Evolutionary conservation across 2,797 vertebrate species (phyloP).

Genomic region (Synaphobranchus kaupii): DNA sequence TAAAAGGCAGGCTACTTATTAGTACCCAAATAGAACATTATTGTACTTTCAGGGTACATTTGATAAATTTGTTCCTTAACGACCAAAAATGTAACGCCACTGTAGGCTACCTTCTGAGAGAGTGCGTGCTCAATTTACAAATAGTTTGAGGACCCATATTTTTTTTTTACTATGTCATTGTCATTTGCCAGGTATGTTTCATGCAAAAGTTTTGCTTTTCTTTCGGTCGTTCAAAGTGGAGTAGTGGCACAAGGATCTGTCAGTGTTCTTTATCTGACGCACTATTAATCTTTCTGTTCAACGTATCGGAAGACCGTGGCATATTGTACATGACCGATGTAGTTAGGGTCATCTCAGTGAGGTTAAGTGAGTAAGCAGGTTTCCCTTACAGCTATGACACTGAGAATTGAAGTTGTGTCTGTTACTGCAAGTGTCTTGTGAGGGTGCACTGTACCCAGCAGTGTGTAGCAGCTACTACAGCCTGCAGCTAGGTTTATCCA

Average conservation of each 20-base stretch:
- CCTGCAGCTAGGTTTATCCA: background rate
- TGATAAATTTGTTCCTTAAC: no score
- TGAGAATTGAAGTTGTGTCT: background rate
- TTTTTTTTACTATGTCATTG: background rate
- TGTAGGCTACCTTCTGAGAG: no score
- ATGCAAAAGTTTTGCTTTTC: background rate
- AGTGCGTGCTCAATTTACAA: background rate
- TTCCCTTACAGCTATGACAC: conserved; percentile 2
- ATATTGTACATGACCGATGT: background rate
- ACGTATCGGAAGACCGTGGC: background rate
- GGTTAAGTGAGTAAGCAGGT: conserved; percentile 40
- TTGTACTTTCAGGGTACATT: no score
- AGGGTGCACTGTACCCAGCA: background rate
- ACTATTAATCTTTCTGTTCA: background rate
- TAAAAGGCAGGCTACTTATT: no score
- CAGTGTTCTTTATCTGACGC: no score
- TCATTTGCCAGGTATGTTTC: background rate
- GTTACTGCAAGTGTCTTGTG: background rate
- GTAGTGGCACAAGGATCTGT: background rate
- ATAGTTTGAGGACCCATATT: background rate
- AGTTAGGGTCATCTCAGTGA: conserved; percentile 3
- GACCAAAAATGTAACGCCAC: no score
- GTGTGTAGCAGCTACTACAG: background rate
- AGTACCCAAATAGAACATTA: no score
- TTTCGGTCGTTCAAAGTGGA: background rate